Base-by-base conservation (phyloP, 2,888 invertebrate genomes). In the Oxyscelio sp. region DNA sequence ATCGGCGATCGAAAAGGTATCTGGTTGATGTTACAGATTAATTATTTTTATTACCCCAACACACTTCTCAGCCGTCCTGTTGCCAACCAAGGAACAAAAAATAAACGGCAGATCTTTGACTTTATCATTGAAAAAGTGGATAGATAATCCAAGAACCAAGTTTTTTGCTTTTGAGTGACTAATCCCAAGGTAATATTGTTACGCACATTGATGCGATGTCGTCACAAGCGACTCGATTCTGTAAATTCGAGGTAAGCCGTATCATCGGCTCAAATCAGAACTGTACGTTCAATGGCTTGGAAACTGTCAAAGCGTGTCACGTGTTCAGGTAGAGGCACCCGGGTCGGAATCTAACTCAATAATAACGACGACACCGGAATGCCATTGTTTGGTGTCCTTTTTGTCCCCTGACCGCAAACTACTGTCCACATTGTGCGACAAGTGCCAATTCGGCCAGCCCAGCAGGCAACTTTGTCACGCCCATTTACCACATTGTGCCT, bases 281-380 rank as follows among this genome's bases (percentile, higher is more conserved):
- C 45, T 27, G 48, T n/a, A 48, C 59, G 74, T 80, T 61, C 78
- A 79, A 77, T 87, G 82, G 82, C 71, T 87, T 52, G 89, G 85
- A 92, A 91, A 91, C 87, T 90, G 92, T 92, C 91, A 89, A 87
- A 85, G 80, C 52, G 82, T 87, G 89, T 90, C 90, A 87, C 87
- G 85, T 89, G 87, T 77, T 63, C 87, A 85, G 88, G 89, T 74
- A 74, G 38, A 81, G 27, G 48, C 66, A 45, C 38, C 34, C 17
- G 22, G 45, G 22, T 56, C 61, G 61, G 59, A 54, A 71, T 75
- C 85, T 81, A 85, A 86, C 85, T 86, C 77, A 86, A 83, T 85
- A 86, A 86, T 78, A 80, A 85, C 27, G 58, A 83, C 73, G 63
- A 77, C 79, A 80, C 56, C 48, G 80, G 59, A 54, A 80, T 75